Conservation (phyloP, 2,888 invertebrate genomes). For the Blera fallax region DNA sequence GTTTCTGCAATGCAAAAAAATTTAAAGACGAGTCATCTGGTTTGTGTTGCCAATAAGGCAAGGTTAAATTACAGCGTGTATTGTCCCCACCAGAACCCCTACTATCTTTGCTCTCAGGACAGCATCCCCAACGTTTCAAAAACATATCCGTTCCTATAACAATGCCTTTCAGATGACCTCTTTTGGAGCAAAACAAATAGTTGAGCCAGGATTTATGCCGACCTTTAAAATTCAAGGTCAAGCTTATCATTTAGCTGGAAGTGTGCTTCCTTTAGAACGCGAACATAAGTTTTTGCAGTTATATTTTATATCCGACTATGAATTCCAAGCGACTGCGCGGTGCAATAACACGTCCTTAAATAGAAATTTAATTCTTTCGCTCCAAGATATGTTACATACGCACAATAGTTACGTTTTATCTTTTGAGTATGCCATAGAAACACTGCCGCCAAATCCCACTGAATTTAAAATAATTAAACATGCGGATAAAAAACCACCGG, state of each 20-base stretch:
- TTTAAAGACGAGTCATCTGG: not conserved
- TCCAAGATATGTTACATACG: not conserved
- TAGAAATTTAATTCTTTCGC: not conserved
- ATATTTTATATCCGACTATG: not conserved
- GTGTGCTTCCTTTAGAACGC: not conserved
- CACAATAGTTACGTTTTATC: too few species aligned
- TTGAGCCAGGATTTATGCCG: not conserved
- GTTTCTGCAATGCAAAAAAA: not conserved
- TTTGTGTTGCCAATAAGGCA: not conserved
- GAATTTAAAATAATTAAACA: not conserved
- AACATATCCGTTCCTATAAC: not conserved
- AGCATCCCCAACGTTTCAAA: not conserved
- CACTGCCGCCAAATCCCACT: not conserved
- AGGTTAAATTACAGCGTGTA: not conserved
- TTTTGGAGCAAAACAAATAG: not conserved
- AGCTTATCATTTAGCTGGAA: not conserved
- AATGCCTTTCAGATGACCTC: not conserved
- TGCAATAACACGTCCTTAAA: not conserved
- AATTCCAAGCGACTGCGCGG: not conserved
- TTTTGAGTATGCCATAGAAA: not conserved
- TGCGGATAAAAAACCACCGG: not conserved
- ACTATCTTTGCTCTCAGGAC: not conserved
- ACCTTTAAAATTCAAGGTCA: not conserved
- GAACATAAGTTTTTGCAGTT: not conserved
- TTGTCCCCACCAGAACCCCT: not conserved